Conservation (phyloP, 2,113 vertebrate genomes). For the Bubo scandiacus region DNA sequence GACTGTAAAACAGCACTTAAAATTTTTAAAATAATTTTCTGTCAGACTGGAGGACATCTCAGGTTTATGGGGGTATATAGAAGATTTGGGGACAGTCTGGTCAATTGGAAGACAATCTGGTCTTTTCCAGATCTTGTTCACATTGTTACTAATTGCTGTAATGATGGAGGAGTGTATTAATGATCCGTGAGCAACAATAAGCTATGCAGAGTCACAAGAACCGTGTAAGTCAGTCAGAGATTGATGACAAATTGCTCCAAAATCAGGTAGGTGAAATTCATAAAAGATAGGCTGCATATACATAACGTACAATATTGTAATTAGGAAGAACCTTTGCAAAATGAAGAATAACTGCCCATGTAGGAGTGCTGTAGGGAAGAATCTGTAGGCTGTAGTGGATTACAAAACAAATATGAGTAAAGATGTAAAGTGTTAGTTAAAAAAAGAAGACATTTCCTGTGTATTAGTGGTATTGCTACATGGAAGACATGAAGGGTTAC, state of each 20-base stretch:
- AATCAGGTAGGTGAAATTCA: background rate
- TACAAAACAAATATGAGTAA: background rate
- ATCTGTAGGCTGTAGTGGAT: background rate
- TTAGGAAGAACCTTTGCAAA: background rate
- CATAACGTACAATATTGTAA: background rate
- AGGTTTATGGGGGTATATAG: background rate
- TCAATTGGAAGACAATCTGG: background rate
- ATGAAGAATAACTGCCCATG: background rate
- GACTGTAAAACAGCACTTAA: background rate
- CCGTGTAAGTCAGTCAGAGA: background rate
- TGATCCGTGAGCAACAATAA: background rate
- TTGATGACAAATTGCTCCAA: background rate
- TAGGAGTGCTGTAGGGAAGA: background rate
- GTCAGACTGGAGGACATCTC: background rate
- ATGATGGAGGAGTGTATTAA: background rate
- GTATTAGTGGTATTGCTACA: background rate
- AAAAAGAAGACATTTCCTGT: background rate
- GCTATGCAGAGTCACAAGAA: background rate
- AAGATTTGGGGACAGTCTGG: background rate
- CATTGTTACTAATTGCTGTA: background rate
- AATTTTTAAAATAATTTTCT: background rate
- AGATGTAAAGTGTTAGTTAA: background rate
- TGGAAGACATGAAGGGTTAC: background rate
- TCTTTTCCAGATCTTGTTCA: background rate
- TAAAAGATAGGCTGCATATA: background rate